Evolutionary conservation across 2,888 invertebrate genomes (phyloP).

Genomic region (Acanthosoma haemorrhoidale): DNA sequence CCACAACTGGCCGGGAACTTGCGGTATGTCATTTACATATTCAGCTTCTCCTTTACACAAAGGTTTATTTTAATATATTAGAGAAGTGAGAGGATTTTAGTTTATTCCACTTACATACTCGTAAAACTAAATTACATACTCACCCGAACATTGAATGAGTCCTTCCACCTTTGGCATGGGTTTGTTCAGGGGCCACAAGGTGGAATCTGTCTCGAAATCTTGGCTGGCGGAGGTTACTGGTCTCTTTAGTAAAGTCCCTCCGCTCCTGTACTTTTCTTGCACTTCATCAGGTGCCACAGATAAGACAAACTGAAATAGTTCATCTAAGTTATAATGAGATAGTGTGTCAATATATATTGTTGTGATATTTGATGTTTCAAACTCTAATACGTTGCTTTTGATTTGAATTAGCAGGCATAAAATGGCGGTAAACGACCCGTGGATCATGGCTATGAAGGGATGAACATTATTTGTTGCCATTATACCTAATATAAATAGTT

Average conservation of each 20-base stretch:
- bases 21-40: constrained; percentile 70
- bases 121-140: not conserved
- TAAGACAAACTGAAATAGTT: constrained; percentile 18
- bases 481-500: no score
- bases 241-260: constrained; percentile 56
- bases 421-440: no score
- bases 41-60: constrained; percentile 62
- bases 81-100: not conserved
- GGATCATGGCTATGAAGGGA: no score
- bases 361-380: no score
- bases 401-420: no score
- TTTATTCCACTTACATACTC: not conserved
- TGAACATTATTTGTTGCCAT: no score
- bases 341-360: no score
- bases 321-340: no score
- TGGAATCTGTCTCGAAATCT: constrained; percentile 61
- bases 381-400: no score
- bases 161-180: constrained; percentile 70
- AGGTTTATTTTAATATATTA: constrained; percentile 40
- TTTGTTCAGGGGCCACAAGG: constrained; percentile 66
- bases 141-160: constrained; percentile 54
- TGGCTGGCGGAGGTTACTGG: constrained; percentile 63
- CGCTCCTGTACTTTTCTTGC: constrained; percentile 52
- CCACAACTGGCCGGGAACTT: constrained; percentile 60
- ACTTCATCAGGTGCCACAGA: constrained; percentile 42